Base-by-base conservation (phyloP, 2,113 vertebrate species). In the Illadopsis cleaveri region DNA sequence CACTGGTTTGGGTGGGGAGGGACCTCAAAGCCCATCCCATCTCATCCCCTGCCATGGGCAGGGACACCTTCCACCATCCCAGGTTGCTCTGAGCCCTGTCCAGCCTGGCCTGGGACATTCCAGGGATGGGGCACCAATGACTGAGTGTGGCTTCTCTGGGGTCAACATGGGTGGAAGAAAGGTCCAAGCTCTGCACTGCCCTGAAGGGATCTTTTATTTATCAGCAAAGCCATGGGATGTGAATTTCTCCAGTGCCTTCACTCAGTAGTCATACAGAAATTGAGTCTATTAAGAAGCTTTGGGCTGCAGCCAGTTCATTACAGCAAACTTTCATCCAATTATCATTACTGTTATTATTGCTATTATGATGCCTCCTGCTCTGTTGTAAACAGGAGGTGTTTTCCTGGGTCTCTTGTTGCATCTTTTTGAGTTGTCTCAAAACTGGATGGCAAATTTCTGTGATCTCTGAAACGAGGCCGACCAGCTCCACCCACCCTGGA, bases 41-140 rank as follows among this genome's bases (percentile, higher is more conserved):
- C 4, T 40, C 38, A 45, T 6, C 25, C 6, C 13, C 23, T 57
- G 44, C 16, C 42, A 16, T 0, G 4, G 57, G 18, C 42, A 88
- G 76, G 37, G 44, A 19, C 50, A 72, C 58, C 22, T 72, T 8
- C 27, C 22, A 13, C 51, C 1, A 2, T 3, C 37, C 37, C 51
- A 58, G 28, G 33, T 0, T 51, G 28, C 37, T 82, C 69, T 20
- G 5, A 73, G 12, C 12, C 22, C 22, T 0, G 0, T 51, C 51
- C 68, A 73, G 0, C 19, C 37, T 38, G 37, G 51, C 37, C 56
- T 61, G 3, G 56, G n/a, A 6, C 30, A 21, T 70, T 2, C 45
- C 58, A 58, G 33, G 51, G 60, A 28, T 51, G 77, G 10, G 27
- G 22, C 42, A 72, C 33, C 66, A 42, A 4, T 2, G 7, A 18